Evolutionary conservation across 2,797 vertebrate species (phyloP), one percentile per base, ranked within the genome.

Genomic region (Fistularia commersonii): DNA sequence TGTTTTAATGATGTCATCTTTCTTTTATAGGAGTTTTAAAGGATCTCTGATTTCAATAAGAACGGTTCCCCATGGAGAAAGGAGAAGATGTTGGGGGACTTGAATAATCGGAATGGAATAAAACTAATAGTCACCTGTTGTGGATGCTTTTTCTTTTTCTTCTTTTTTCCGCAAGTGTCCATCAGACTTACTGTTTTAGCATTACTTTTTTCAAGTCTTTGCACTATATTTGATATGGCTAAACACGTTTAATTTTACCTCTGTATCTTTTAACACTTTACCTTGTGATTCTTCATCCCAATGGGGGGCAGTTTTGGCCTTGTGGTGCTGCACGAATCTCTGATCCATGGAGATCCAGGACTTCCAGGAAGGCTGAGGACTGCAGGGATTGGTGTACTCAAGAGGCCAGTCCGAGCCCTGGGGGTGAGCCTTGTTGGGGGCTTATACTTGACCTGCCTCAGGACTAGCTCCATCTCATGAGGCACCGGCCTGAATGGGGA

Each of bases 401-500:
- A n/a, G 74, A 66, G 74, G 73, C 42, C 41, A 66, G 57, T 40
- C 52, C 47, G 48, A 36, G 41, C 67, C 43, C 56, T 72, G 32
- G 60, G 57, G 70, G 46, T 44, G 36, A 52, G 36, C 54, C 54
- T 80, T 52, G 52, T 75, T 15, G 80, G 68, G 62, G 56, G 48
- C 45, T 72, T 88, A 42, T 92, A 93, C 74, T 90, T 96, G 55
- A 90, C 90, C 61, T 87, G 86, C 76, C n/a, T 85, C 66, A 99
- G 73, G 38, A 91, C 84, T 57, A 91, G 50, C 68, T 99, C 97
- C 92, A 93, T 93, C 11, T 94, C 92, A 82, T 95, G 88, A 32
- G 95, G 94, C 31, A 57, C 73, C 37, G 72, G 69, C 67, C 81
- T 91, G 80, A 91, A 94, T 0, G 95, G 96, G 0, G 95, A 96